Base-by-base conservation (phyloP, 2,113 vertebrate species). In the Psittacara wagleri region DNA sequence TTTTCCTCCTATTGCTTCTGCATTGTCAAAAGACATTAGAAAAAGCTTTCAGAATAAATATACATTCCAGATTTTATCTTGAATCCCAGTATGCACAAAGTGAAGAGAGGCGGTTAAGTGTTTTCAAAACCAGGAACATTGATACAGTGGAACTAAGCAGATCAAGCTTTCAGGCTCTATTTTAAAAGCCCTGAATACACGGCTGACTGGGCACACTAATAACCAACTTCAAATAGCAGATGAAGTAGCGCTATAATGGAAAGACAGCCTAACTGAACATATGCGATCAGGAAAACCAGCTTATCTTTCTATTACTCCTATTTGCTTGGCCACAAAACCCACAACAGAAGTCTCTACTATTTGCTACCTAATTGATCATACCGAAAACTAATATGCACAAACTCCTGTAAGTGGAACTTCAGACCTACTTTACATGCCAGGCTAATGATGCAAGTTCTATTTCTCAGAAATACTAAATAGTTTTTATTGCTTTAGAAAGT, bases 131-230 rank as follows among this genome's bases (percentile, higher is more conserved):
- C 66, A 95, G 54, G 63, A 97, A 91, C 52, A 84, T 2, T 77
- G 69, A 82, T 90, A 95, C 13, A 97, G 87, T 87, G 73, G 77
- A 96, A 96, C 87, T 97, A 97, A 97, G 95, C 87, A 97, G 83
- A 97, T 95, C 76, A 96, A 75, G 93, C 77, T 95, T 95, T 95
- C 92, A 88, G 86, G 86, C 89, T 46, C 68, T 73, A 92, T 89
- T 97, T 95, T 97, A 97, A 94, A 97, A 95, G 90, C 73, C 66
- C 28, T 51, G 52, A 94, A 92, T 63, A 84, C 82, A 95, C 68
- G 94, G 95, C 86, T 97, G 97, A 78, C 86, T 97, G 90, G 79
- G 68, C 85, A 95, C 92, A 96, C 84, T 97, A 97, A 97, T 80
- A 97, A 95, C 84, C 31, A 91, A 80, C 92, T 94, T 93, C 93